Percentiles rank a stretch among this genome's conserved stretches.
Conservation (phyloP, 2,113 vertebrate species). For the Saiga tatarica region DNA sequence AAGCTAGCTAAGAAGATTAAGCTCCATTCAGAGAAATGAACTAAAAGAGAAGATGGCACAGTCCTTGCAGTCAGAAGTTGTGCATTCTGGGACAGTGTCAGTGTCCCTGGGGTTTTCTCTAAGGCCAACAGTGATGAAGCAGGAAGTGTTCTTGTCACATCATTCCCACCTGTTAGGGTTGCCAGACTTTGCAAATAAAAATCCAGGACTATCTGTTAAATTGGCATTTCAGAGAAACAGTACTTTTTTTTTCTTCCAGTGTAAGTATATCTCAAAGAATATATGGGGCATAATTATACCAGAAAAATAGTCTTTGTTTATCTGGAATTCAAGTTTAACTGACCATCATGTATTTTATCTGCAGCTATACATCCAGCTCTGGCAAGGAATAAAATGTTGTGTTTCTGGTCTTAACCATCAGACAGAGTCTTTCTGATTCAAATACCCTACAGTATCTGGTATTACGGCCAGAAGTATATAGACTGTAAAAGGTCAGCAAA, state of each 20-base stretch:
- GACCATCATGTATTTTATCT: not conserved
- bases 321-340: conserved; percentile 34
- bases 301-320: not conserved
- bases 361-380: not conserved
- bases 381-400: not conserved
- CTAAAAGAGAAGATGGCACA: not conserved
- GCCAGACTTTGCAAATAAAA: not conserved
- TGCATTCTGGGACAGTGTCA: not conserved
- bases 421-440: not conserved
- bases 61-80: not conserved
- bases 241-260: not conserved
- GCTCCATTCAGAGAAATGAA: not conserved
- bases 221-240: conserved; percentile 9
- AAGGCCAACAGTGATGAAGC: not conserved
- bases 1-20: not conserved
- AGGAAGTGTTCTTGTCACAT: not conserved
- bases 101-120: not conserved
- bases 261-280: not conserved
- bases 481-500: not conserved
- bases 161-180: not conserved
- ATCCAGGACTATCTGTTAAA: not conserved
- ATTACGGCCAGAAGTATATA: not conserved
- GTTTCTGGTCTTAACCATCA: not conserved
- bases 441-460: not conserved
- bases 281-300: not conserved